Evolutionary conservation across 2,797 vertebrate species (phyloP).

Genomic region (Acipenser oxyrinchus): DNA sequence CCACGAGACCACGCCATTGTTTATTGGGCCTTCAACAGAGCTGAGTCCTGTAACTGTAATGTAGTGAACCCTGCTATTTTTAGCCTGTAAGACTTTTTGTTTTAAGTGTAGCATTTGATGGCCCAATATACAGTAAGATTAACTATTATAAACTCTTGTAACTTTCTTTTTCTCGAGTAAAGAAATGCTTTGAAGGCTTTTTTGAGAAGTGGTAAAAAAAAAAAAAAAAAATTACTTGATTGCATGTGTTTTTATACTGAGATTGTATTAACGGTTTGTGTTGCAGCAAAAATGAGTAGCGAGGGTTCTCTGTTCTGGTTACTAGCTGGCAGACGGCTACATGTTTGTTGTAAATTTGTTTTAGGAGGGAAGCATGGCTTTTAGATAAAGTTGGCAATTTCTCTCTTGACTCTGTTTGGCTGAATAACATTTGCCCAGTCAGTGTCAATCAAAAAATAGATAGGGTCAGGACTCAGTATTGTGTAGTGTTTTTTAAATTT

Average conservation of each 20-base stretch:
- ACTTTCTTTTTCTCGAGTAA: constrained; percentile 33
- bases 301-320: constrained; percentile 34
- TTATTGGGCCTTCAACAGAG: constrained; percentile 81
- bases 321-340: constrained; percentile 37
- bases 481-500: too few relatives aligned
- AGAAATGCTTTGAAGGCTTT: constrained; percentile 64
- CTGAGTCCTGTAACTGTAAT: constrained; percentile 55
- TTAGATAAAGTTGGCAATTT: constrained; percentile 65
- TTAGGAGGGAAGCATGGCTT: constrained; percentile 47
- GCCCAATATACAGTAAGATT: constrained; percentile 74
- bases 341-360: constrained; percentile 29
- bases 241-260: constrained; percentile 73
- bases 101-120: constrained; percentile 62
- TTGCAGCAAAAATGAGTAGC: constrained; percentile 82
- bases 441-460: background rate
- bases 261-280: constrained; percentile 70
- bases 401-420: constrained; percentile 16
- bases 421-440: constrained; percentile 14
- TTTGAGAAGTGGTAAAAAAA: constrained; percentile 61
- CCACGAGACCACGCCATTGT: constrained; percentile 53
- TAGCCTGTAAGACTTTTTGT: constrained; percentile 38
- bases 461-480: background rate
- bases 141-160: constrained; percentile 29
- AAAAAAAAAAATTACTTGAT: constrained; percentile 40
- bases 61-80: constrained; percentile 53